A percentile compares a stretch with the other conserved stretches of the same genome.
Conservation (phyloP, 1,140 invertebrate species). For the Aphaenogaster floridana region DNA sequence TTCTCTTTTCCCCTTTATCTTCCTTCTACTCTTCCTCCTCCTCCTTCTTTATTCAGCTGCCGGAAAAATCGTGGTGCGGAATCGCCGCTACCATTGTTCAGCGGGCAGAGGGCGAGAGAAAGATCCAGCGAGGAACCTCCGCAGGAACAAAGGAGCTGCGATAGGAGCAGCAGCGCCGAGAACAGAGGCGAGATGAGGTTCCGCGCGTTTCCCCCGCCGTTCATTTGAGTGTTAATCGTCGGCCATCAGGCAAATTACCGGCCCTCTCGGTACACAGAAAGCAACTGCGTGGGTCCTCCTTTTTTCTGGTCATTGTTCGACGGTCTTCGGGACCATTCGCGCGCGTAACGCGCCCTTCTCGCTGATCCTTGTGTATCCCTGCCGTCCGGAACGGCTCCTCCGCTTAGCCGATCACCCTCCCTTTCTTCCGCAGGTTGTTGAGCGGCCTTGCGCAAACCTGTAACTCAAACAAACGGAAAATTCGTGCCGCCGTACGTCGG, state of each 20-base stretch:
- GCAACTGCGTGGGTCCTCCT: slow-evolving; percentile 48
- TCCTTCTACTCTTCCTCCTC: slow-evolving; percentile 6
- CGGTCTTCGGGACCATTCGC: slow-evolving; percentile 35
- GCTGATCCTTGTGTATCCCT: neutral
- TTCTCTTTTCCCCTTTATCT: slow-evolving; percentile 50
- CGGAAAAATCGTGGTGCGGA: slow-evolving; percentile 77
- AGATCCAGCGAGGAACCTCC: slow-evolving; percentile 64
- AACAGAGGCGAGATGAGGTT: neutral
- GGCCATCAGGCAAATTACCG: slow-evolving; percentile 75
- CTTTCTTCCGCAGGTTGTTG: slow-evolving; percentile 39
- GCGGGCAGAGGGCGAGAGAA: slow-evolving; percentile 16
- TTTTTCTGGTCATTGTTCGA: slow-evolving; percentile 36
- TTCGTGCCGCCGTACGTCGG: slow-evolving; percentile 64
- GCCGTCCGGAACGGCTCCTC: slow-evolving; percentile 10
- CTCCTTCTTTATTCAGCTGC: slow-evolving; percentile 76
- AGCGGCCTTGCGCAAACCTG: slow-evolving; percentile 53
- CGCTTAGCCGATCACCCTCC: neutral
- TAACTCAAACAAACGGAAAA: slow-evolving; percentile 79
- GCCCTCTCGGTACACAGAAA: slow-evolving; percentile 42
- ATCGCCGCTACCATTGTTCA: slow-evolving; percentile 77
- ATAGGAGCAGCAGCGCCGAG: slow-evolving; percentile 30
- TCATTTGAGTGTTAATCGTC: slow-evolving; percentile 81
- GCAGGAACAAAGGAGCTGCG: slow-evolving; percentile 70
- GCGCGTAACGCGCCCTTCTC: slow-evolving; percentile 44
- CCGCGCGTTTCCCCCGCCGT: slow-evolving; percentile 39